Base-by-base conservation (phyloP, 1,140 invertebrate species). In the Calliphora vicina region DNA sequence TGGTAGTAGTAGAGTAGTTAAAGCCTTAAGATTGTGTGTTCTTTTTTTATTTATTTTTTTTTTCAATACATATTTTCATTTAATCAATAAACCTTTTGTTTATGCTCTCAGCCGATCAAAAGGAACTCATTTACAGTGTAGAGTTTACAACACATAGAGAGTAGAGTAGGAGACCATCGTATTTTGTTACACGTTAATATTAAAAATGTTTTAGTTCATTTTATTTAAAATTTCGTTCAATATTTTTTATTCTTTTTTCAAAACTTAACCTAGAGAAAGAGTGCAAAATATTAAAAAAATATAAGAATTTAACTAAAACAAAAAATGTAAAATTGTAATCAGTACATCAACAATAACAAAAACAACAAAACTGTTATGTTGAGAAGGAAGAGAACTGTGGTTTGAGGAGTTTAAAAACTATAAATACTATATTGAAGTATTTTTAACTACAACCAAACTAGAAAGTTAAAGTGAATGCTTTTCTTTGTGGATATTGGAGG, bases 251-350 rank as follows among this genome's bases (percentile, higher is more conserved):
- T 78, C 35, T 42, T 76, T 43, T 78, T 78, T n/a, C 9, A 45
- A 80, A 83, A 83, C 83, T 83, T 83, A 83, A 57, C 83, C 83
- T 83, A 83, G 83, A 83, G 83, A 83, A 81, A 78, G 81, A 83
- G 83, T 83, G 83, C 83, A 83, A 78, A 83, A 67, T 57, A 57
- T n/a, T 57, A 57, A 73, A 74, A 83, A 80, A 83, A 81, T 81
- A 81, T 80, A 83, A 83, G 74, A 82, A 76, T 73, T 71, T 42
- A 83, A 83, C 78, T 81, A 42, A 83, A 83, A 83, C 42, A 82
- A 50, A 50, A 27, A 35, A 35, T 2, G 10, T 82, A 42, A n/a
- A n/a, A 72, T 43, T 61, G 45, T 80, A 74, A 83, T 83, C 78
- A 83, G 35, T 78, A 78, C 74, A 78, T 78, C 74, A 78, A 78